Evolutionary conservation across 2,888 invertebrate genomes (phyloP), one percentile per base, ranked within the genome.

Genomic region (Blastobasis lacticolella): DNA sequence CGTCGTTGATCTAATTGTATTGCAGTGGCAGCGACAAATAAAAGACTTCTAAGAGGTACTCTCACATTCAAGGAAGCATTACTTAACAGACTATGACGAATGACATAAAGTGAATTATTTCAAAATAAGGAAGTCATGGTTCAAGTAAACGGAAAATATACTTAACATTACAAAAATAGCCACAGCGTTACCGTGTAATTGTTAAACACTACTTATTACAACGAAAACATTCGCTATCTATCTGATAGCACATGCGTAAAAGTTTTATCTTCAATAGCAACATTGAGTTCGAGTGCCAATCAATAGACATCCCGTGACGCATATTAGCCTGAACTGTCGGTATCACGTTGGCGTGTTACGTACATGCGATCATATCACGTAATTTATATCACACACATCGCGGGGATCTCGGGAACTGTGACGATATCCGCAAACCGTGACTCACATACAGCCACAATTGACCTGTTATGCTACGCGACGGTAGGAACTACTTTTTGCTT

Each of bases 371-470:
- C 38, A 37, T 43, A 54, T 46, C 51, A 46, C 51, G 49, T 52
- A 50, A 51, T 48, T 53, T 51, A 50, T 49, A 49, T 51, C 43
- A 51, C 43, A 51, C 38, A 40, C 41, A 53, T 45, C 44, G 38
- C 40, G 41, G n/a, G 10, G 10, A 68, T 81, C 70, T 68, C 73
- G 71, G 77, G 79, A 80, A 80, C 56, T 76, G 77, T 81, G 83
- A 83, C 81, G 78, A 75, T 66, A 75, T 75, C 74, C 71, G 62
- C 62, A 73, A 78, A 77, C 62, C 57, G 63, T 84, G 85, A 83
- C 57, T 84, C 84, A 85, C 59, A 48, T 49, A 52, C 51, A 66
- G 61, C 64, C 63, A 67, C 67, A 67, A 69, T 67, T 72, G 72
- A 74, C 75, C 75, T 71, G 71, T 71, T 76, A 61, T 66, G 60